Evolutionary conservation across 2,888 invertebrate genomes (phyloP), one percentile per base, ranked within the genome.

Genomic region (Phortica okadai): DNA sequence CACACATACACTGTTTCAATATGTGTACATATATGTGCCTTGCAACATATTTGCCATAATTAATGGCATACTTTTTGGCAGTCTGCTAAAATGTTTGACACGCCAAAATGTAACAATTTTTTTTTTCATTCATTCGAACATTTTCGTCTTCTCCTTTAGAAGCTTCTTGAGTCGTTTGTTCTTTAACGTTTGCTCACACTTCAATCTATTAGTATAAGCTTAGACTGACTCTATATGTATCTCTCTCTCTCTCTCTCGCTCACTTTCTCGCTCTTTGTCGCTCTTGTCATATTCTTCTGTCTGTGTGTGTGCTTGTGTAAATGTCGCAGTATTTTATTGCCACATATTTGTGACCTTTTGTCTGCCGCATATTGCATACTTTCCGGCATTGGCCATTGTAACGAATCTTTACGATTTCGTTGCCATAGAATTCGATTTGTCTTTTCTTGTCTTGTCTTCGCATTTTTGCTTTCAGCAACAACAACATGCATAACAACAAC

Each of bases 291-390:
- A 6, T 50, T 33, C 33, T 33, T 33, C 2, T 33, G 33, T 5
- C 3, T 33, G 33, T 0, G 33, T 33, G 33, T 33, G 33, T 1
- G 33, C 4, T 2, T 50, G 10, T 11, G 50, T 64, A 33, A 25
- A 25, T 64, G 41, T 25, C 64, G 64, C 25, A 21, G 21, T 11
- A 33, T 10, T 62, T 21, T 62, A 62, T 25, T 10, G 62, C 10
- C 33, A 14, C 11, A 64, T 67, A 67, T 67, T 67, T 67, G 67
- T 11, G 42, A 10, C 33, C 41, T 64, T 64, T 64, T 16, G 42
- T n/a, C n/a, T 44, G 67, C 67, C 67, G 44, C 67, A 67, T 67
- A 67, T 44, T 67, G 67, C 67, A 67, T 44, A 67, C 67, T 67
- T 67, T 42, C 41, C 67, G 44, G 67, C 42, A 59, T 50, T 50